Evolutionary conservation across 2,888 invertebrate species (phyloP).

Genomic region (Scotopteryx bipunctaria): DNA sequence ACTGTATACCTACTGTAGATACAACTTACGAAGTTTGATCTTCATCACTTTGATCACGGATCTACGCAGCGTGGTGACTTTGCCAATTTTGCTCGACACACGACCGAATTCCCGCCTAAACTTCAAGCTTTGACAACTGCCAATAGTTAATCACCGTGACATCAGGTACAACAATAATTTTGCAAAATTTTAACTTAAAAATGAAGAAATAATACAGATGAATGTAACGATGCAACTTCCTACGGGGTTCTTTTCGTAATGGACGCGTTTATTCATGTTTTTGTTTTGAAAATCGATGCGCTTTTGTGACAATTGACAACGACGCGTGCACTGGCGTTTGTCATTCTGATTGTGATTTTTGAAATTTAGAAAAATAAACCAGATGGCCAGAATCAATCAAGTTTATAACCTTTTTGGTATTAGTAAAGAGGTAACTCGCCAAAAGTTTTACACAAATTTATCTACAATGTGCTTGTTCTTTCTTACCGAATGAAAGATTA

Average conservation of each 20-base stretch:
- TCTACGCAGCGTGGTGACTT: conserved; percentile 75
- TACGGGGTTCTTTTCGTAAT: conserved; percentile 51
- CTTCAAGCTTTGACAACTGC: conserved; percentile 60
- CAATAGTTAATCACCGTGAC: conserved; percentile 49
- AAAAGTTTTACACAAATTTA: not conserved
- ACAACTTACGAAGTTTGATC: conserved; percentile 78
- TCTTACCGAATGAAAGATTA: not conserved
- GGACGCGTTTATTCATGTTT: conserved; percentile 49
- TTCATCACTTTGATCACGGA: conserved; percentile 82
- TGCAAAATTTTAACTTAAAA: conserved; percentile 33
- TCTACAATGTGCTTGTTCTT: not conserved
- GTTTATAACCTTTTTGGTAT: conserved; percentile 11
- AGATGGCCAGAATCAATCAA: conserved; percentile 14
- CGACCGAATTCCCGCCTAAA: conserved; percentile 58
- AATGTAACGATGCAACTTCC: conserved; percentile 42
- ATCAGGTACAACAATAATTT: conserved; percentile 43
- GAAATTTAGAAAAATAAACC: conserved; percentile 62
- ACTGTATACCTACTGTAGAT: not conserved
- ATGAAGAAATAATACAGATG: conserved; percentile 23
- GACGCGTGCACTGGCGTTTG: conserved; percentile 66
- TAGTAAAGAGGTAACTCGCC: not conserved
- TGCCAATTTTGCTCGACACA: conserved; percentile 49
- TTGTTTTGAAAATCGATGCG: conserved; percentile 72
- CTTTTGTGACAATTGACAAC: conserved; percentile 75
- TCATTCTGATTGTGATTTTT: conserved; percentile 64